Base-by-base conservation (phyloP, 1,140 invertebrate genomes). In the Drosophila subobscura region DNA sequence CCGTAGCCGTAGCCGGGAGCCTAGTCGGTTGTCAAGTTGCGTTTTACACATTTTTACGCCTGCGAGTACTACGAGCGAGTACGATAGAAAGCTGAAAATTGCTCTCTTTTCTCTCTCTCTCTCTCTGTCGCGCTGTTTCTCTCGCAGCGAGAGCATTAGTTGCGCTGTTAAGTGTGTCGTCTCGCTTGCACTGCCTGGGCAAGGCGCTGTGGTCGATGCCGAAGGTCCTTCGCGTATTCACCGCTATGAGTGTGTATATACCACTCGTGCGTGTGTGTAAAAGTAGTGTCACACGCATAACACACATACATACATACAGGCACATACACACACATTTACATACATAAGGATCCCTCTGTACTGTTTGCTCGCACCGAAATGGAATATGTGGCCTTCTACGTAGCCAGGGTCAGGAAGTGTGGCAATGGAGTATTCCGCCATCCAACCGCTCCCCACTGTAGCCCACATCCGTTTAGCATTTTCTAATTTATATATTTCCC, bases 1-100 rank as follows among this genome's bases (percentile, higher is more conserved):
- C 61, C 72, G 72, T 37, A 54, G 54, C 22, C 61, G 33, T 61
- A 66, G 64, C 54, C 70, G 33, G 33, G 33, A 37, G 33, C 33
- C 33, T 37, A 37, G 33, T 37, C 33, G 33, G 33, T 37, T 10
- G 70, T 54, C 70, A 63, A 72, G 67, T 75, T 71, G 70, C 77
- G 77, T 85, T 85, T 85, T 85, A 85, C 81, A 85, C 81, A 85
- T 77, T 85, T 77, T 85, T 85, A 85, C 81, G 83, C 73, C 70
- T 75, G 74, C 65, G 78, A 86, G 83, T 86, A 86, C 77, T 86
- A 86, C 83, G 58, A 54, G 47, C 54, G 71, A 66, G 66, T 63
- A 70, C 27, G 60, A 60, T 64, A 23, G 47, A 60, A 20, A 37
- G 60, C 68, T 55, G 61, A 55, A 44, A 58, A 65, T 61, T 60